Evolutionary conservation across 2,113 vertebrate species (phyloP).

Genomic region (Siniperca chuatsi): DNA sequence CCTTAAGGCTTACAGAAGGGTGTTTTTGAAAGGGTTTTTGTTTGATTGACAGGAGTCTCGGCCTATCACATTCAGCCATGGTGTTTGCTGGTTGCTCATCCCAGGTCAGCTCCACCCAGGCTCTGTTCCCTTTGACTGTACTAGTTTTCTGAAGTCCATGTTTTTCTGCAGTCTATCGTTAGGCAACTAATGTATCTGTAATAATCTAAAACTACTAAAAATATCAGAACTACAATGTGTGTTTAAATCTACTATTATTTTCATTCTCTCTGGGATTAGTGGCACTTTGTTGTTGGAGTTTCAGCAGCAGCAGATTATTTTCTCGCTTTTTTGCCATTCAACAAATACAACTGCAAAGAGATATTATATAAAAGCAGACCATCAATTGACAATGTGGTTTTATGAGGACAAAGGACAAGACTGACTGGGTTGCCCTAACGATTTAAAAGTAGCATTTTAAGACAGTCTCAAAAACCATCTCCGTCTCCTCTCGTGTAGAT

Average conservation of each 20-base stretch:
- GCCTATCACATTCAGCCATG: too few relatives aligned
- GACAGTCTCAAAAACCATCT: neutral
- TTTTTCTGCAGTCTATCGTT: neutral
- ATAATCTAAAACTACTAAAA: neutral
- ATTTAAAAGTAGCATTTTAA: neutral
- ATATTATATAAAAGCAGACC: neutral
- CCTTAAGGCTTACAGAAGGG: neutral
- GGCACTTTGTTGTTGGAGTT: neutral
- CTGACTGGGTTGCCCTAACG: neutral
- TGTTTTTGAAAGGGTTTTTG: neutral
- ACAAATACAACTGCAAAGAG: too few relatives aligned
- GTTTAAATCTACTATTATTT: neutral
- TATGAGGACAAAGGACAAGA: neutral
- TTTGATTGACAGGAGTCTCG: neutral
- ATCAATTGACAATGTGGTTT: neutral
- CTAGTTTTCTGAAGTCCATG: neutral
- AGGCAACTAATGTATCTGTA: neutral
- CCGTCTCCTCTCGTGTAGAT: neutral
- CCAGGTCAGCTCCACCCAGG: too few relatives aligned
- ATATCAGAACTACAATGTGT: neutral
- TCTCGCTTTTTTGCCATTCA: neutral
- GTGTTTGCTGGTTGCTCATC: too few relatives aligned
- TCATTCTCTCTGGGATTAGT: neutral
- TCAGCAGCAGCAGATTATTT: rapidly evolving
- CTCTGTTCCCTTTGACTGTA: too few relatives aligned